Evolutionary conservation across 2,113 vertebrate species (phyloP).

Genomic region (Excalfactoria chinensis): DNA sequence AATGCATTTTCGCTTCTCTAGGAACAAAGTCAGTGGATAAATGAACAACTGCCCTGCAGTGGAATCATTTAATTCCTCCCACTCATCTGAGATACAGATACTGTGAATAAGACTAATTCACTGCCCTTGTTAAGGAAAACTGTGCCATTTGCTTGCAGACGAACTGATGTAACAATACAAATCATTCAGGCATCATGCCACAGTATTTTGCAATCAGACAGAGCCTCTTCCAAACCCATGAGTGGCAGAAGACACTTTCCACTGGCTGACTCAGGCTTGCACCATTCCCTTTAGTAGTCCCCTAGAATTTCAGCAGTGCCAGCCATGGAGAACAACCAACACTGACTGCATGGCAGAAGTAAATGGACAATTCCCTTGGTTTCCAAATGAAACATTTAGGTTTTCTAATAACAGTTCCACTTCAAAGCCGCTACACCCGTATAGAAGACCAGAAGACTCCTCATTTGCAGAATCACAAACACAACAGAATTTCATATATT

Average conservation of each 20-base stretch:
- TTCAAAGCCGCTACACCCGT: not conserved
- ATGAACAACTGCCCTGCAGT: not conserved
- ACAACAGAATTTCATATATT: not conserved
- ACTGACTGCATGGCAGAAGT: not conserved
- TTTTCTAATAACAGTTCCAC: not conserved
- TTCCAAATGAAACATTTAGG: not conserved
- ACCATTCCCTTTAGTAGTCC: rapidly evolving
- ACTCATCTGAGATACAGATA: not conserved
- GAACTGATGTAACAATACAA: not conserved
- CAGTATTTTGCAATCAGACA: not conserved
- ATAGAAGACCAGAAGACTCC: not conserved
- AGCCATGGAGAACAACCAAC: not conserved
- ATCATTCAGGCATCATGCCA: not conserved
- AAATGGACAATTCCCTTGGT: not conserved
- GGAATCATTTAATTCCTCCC: not conserved
- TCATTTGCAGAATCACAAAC: not conserved
- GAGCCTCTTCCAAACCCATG: not conserved
- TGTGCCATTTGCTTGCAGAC: not conserved
- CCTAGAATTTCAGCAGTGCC: not conserved
- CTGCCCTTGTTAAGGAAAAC: not conserved
- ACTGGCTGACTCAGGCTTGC: not conserved
- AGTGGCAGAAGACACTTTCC: not conserved
- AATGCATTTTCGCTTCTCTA: not conserved
- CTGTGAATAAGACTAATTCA: not conserved
- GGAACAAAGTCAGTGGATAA: not conserved